Percentiles rank a stretch among this genome's conserved stretches.
Evolutionary conservation across 2,113 vertebrate species (phyloP).

Genomic region (Opisthocomus hoazin): DNA sequence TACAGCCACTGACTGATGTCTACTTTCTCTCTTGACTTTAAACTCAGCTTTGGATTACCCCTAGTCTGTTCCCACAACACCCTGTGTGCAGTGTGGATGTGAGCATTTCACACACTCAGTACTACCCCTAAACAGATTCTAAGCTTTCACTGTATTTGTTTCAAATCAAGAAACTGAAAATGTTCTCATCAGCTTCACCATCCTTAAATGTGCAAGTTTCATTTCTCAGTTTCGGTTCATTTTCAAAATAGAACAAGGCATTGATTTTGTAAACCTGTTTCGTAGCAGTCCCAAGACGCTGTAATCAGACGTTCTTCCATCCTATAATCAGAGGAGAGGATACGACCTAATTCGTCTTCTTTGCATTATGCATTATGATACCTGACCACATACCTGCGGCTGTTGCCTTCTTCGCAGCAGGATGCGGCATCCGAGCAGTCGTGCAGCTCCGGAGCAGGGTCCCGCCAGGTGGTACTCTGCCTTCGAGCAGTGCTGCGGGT

Average conservation of each 20-base stretch:
- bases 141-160: not conserved
- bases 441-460: not conserved
- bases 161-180: not conserved
- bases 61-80: not conserved
- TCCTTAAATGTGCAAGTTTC: not conserved
- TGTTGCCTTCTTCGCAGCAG: not conserved
- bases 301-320: not conserved
- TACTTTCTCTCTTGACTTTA: slow-evolving; percentile 1
- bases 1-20: slow-evolving; percentile 51
- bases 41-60: not conserved
- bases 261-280: slow-evolving; percentile 16
- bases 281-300: not conserved
- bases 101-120: not conserved
- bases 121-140: not conserved
- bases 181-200: not conserved
- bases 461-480: not conserved
- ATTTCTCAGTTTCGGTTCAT: not conserved
- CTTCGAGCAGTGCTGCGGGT: rapidly evolving
- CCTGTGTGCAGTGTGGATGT: not conserved
- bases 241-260: slow-evolving; percentile 15
- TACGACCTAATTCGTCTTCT: not conserved
- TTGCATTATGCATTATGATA: slow-evolving; percentile 17
- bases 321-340: slow-evolving; percentile 27
- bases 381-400: not conserved
- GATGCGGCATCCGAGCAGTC: not conserved